phyloP scores from a whole-genome alignment of 2,888 invertebrate species.

The Penaeus monodon region DNA sequence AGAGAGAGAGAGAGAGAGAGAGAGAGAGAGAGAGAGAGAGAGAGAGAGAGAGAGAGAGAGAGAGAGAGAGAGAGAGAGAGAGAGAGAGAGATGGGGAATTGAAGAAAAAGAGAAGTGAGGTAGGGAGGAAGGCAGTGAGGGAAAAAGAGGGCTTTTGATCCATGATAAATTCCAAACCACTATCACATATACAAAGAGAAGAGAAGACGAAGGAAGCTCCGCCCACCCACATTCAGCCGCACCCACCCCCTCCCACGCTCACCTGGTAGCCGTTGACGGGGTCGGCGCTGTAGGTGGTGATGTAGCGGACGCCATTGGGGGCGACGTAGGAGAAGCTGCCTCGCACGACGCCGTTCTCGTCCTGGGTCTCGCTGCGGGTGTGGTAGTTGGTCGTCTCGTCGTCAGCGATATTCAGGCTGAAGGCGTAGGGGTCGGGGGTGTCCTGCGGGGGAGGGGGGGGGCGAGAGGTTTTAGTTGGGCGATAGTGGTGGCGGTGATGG shows the following conservation, averaged over 20 bases:
- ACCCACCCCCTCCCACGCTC: background rate
- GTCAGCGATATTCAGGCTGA: conserved; percentile 55
- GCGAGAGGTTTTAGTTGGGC: background rate
- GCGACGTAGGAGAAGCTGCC: conserved; percentile 61
- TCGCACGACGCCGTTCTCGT: conserved; percentile 58
- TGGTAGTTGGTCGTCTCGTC: conserved; percentile 64
- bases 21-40: background rate
- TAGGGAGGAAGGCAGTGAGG: no score
- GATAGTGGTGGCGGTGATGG: background rate
- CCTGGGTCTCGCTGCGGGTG: conserved; percentile 57
- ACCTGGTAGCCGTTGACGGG: conserved; percentile 61
- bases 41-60: background rate
- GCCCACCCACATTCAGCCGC: background rate
- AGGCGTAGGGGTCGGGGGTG: conserved; percentile 62
- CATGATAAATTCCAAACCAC: background rate
- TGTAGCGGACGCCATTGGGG: conserved; percentile 59
- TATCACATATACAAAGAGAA: background rate
- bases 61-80: no score
- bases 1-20: background rate
- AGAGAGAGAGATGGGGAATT: no score
- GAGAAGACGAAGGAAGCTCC: background rate
- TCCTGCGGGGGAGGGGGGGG: conserved; percentile 21
- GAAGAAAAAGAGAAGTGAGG: no score
- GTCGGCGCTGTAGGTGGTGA: conserved; percentile 60
- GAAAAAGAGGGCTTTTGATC: no score